A percentile compares a stretch with the other conserved stretches of the same genome.
Conservation (phyloP, 2,113 vertebrate species). For the Vidua macroura region DNA sequence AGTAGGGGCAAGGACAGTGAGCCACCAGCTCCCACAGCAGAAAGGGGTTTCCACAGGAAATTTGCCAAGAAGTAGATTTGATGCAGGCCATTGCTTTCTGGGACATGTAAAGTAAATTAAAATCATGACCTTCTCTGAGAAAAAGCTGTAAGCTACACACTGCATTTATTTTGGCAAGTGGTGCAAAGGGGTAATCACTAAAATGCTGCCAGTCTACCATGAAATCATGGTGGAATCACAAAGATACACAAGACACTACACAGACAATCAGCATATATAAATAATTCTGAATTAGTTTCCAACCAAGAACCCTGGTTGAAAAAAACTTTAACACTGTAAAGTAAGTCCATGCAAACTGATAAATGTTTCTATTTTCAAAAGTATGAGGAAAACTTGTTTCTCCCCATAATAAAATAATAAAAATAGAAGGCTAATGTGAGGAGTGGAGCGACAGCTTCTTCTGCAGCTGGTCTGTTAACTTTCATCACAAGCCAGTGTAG, state of each 20-base stretch:
- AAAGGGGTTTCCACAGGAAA: background rate
- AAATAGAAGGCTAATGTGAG: background rate
- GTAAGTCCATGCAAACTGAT: background rate
- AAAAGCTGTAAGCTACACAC: background rate
- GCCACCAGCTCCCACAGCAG: background rate
- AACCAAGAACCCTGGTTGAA: background rate
- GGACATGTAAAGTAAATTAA: background rate
- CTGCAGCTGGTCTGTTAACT: background rate
- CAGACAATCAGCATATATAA: background rate
- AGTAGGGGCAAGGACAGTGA: background rate
- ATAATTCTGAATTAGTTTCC: background rate
- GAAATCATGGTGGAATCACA: background rate
- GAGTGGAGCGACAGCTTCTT: background rate
- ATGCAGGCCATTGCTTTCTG: background rate
- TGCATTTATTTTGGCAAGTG: background rate
- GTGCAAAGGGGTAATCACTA: background rate
- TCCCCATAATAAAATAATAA: background rate
- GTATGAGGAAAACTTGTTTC: background rate
- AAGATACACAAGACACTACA: background rate
- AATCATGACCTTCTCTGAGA: background rate
- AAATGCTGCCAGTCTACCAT: background rate
- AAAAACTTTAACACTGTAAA: background rate
- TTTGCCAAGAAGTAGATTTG: background rate
- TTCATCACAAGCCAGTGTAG: background rate
- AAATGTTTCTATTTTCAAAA: background rate